These are phyloP conservation scores for Nansenia antarctica DNA, from an alignment of 2,113 vertebrate genomes.

Conservation along the genomic window DNA sequence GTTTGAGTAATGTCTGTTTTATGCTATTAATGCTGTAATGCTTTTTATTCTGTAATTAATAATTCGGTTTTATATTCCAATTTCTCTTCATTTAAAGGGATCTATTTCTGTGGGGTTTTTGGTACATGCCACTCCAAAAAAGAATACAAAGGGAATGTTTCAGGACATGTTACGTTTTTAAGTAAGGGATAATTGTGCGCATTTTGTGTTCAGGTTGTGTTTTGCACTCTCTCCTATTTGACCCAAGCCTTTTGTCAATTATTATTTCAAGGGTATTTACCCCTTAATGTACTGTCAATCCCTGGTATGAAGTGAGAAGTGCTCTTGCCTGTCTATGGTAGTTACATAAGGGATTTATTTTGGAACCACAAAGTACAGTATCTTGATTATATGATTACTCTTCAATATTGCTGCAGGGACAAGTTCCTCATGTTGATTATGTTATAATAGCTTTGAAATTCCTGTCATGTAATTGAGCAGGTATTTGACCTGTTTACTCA, in stretches of 20 bases:
- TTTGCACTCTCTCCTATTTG: not conserved
- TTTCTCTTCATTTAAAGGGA: too few relatives aligned
- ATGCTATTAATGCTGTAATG: not conserved
- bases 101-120: not conserved
- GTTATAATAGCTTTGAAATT: not conserved
- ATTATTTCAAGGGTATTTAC: not conserved
- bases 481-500: too few relatives aligned
- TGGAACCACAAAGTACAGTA: too few relatives aligned
- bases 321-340: too few relatives aligned
- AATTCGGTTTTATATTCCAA: not conserved
- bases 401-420: not conserved
- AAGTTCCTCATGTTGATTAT: not conserved
- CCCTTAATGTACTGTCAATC: not conserved
- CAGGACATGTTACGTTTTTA: too few relatives aligned
- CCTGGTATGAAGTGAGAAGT: too few relatives aligned
- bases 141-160: not conserved
- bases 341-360: not conserved
- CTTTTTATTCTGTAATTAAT: not conserved
- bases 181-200: too few relatives aligned
- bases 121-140: not conserved
- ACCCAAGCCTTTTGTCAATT: not conserved
- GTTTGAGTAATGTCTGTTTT: not conserved
- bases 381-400: not conserved
- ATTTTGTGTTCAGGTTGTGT: not conserved
- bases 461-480: too few relatives aligned